Base-by-base conservation (phyloP, 2,113 vertebrate genomes). In the Bufo gargarizans region DNA sequence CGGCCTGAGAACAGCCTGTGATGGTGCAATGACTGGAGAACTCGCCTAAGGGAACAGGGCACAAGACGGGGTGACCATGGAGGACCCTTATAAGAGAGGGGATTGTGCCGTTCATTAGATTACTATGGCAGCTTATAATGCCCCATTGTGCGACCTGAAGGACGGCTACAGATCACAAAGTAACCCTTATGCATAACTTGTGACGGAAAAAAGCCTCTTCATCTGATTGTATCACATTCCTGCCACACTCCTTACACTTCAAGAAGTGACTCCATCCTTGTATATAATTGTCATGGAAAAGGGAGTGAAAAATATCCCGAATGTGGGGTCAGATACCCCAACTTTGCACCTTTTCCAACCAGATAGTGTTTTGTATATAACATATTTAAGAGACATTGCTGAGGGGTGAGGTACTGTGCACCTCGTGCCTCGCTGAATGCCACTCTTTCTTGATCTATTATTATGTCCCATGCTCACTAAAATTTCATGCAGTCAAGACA, bases 51-150 rank as follows among this genome's bases (percentile, higher is more conserved):
- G 59, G 33, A 14, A 14, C 11, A 58, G 77, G n/a, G 53, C 77
- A 79, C 14, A 78, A 55, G 49, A 63, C 79, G 20, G 13, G 56
- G 20, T 10, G 17, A 55, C 10, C 12, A 33, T 17, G 14, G n/a
- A 47, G 71, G 22, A 10, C 45, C 16, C 10, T 6, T 49, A 67
- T 84, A 63, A 84, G 82, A 33, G 82, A 22, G 1, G 45, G 12
- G 12, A 71, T 84, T 84, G 82, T 69, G 55, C 55, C 17, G 7
- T 84, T 55, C 71, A 71, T 84, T 84, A 84, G 20, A 71, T 84
- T 55, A 84, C 65, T 67, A 20, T 16, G 59, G 20, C 61, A n/a
- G n/a, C 69, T 69, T 69, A 71, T 55, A 84, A 84, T 84, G 82
- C 49, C 4, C 19, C 82, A 84, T 84, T 84, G 82, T 84, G 20